Evolutionary conservation across 2,797 vertebrate genomes (phyloP).

Genomic region (Choloepus didactylus): DNA sequence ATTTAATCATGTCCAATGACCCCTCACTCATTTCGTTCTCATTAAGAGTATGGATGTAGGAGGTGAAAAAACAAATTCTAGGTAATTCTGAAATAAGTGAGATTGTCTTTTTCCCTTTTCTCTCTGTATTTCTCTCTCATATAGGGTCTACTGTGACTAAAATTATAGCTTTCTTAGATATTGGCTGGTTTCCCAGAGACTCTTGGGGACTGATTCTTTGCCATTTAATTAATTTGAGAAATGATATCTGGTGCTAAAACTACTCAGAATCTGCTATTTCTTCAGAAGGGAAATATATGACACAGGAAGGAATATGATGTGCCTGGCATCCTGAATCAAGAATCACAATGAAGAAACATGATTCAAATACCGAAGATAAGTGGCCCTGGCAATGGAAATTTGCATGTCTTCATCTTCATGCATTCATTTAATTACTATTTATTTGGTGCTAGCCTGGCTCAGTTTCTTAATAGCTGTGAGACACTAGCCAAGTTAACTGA

Average conservation of each 20-base stretch:
- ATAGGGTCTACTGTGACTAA: conserved; percentile 48
- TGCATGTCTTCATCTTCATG: not conserved
- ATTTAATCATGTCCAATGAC: conserved; percentile 41
- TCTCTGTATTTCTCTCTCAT: not conserved
- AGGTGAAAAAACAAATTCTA: conserved; percentile 72
- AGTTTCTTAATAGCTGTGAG: not conserved
- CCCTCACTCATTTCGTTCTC: conserved; percentile 59
- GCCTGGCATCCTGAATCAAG: not conserved
- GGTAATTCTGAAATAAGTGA: conserved; percentile 39
- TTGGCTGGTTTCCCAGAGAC: not conserved
- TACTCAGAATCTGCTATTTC: not conserved
- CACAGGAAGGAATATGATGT: not conserved
- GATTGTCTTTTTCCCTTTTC: not conserved
- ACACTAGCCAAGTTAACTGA: not conserved
- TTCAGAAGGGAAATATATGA: not conserved
- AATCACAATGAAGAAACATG: not conserved
- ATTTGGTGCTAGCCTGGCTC: not conserved
- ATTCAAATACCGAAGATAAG: not conserved
- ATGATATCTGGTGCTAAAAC: not conserved
- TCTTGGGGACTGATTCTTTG: not conserved
- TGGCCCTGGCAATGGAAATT: not conserved
- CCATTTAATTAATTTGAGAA: conserved; percentile 48
- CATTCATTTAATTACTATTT: not conserved
- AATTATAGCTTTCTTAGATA: conserved; percentile 47
- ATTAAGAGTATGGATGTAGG: conserved; percentile 55